phyloP scores from a whole-genome alignment of 2,113 vertebrate genomes.

The Odontesthes bonariensis region DNA sequence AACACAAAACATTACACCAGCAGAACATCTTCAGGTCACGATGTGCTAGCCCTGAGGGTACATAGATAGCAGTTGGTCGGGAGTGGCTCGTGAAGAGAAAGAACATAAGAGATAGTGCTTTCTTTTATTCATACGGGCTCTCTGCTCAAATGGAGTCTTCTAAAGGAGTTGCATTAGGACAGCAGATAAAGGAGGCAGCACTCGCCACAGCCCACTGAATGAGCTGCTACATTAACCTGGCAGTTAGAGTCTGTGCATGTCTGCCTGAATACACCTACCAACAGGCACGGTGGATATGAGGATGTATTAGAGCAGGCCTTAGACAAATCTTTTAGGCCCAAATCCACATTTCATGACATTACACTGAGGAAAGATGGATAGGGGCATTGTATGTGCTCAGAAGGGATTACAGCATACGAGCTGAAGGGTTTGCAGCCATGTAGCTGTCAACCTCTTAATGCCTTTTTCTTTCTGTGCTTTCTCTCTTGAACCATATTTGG shows the following conservation, averaged over 20 bases:
- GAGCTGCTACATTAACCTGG: conserved; percentile 48
- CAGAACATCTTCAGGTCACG: conserved; percentile 34
- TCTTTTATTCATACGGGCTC: conserved; percentile 74
- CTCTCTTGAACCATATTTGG: conserved; percentile 48
- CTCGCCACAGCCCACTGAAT: conserved; percentile 53
- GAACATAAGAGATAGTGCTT: conserved; percentile 36
- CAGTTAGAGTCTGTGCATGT: conserved; percentile 20
- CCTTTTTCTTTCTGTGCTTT: conserved; percentile 51
- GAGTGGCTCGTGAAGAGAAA: background rate
- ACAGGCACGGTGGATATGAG: conserved; percentile 38
- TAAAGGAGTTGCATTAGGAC: conserved; percentile 68
- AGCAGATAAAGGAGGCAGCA: conserved; percentile 66
- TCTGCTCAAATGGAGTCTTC: conserved; percentile 58
- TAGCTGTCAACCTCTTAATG: conserved; percentile 42
- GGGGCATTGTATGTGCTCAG: conserved; percentile 34
- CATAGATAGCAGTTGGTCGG: conserved; percentile 50
- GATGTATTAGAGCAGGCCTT: conserved; percentile 47
- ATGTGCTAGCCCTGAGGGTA: conserved; percentile 35
- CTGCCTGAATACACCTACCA: conserved; percentile 43
- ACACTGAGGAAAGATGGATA: conserved; percentile 49
- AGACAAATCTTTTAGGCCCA: conserved; percentile 62
- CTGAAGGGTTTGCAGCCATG: conserved; percentile 42
- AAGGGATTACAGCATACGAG: conserved; percentile 40
- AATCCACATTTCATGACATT: conserved; percentile 48
- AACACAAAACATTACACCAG: conserved; percentile 26